Percentiles rank a stretch among this genome's conserved stretches.
Conservation (phyloP, 2,113 vertebrate genomes). For the Pterocles orientalis region DNA sequence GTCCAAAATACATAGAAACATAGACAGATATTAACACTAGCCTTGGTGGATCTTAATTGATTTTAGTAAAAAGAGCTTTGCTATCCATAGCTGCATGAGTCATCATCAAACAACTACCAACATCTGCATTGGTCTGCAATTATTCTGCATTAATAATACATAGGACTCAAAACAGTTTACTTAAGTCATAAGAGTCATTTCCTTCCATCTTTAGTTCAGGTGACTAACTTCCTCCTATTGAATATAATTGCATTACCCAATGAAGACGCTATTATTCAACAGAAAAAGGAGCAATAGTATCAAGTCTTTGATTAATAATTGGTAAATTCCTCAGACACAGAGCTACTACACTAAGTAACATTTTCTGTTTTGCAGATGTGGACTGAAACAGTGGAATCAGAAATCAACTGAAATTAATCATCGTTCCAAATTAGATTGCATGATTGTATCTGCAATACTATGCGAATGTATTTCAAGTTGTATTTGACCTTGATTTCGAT, state of each 20-base stretch:
- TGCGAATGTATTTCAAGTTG: not conserved
- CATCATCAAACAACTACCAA: not conserved
- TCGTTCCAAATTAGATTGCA: not conserved
- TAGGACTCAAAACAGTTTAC: not conserved
- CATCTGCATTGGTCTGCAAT: not conserved
- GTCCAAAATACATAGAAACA: not conserved
- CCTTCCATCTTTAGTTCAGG: not conserved
- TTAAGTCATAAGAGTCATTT: not conserved
- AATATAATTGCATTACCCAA: not conserved
- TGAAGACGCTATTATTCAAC: not conserved
- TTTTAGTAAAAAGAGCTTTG: conserved; percentile 4
- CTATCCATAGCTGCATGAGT: not conserved
- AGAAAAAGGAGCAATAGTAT: not conserved
- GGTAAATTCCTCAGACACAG: not conserved
- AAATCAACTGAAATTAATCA: not conserved
- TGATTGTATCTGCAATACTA: not conserved
- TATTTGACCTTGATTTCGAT: conserved; percentile 46
- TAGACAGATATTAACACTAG: not conserved
- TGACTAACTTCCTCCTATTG: not conserved
- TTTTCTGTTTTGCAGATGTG: not conserved
- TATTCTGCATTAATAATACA: not conserved
- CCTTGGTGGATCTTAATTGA: not conserved
- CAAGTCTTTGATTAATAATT: not conserved
- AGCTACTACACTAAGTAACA: not conserved
- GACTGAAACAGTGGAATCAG: not conserved